These are phyloP conservation scores for Drymonia ruficornis DNA, from an alignment of 2,888 invertebrate species.

Conservation along the genomic window DNA sequence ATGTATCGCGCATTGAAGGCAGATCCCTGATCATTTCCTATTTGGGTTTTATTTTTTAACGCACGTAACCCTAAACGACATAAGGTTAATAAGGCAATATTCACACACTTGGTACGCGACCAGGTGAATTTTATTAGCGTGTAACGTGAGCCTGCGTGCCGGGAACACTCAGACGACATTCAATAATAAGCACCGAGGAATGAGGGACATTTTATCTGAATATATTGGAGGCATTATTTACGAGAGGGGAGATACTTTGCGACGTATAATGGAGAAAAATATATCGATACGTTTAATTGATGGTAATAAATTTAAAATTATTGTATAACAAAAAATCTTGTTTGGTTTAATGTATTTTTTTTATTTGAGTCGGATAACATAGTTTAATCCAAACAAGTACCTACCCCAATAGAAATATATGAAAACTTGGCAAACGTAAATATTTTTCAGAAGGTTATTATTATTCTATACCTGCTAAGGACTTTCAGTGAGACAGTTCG, in stretches of 20 bases:
- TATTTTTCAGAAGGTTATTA: too few relatives aligned
- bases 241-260: neutral
- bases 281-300: neutral
- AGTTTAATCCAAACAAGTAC: too few relatives aligned
- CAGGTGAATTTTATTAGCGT: slow-evolving; percentile 5
- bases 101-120: neutral
- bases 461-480: too few relatives aligned
- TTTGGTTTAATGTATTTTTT: too few relatives aligned
- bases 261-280: neutral
- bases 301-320: neutral
- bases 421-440: too few relatives aligned
- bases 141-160: neutral
- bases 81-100: neutral
- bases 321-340: too few relatives aligned
- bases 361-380: too few relatives aligned
- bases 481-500: neutral
- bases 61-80: neutral
- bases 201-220: neutral
- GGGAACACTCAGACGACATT: slow-evolving; percentile 1
- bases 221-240: slow-evolving; percentile 5
- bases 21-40: too few relatives aligned
- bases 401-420: too few relatives aligned
- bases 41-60: neutral
- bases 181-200: slow-evolving; percentile 2
- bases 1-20: too few relatives aligned